Evolutionary conservation across 2,113 vertebrate species (phyloP).

Genomic region (Arvicanthis niloticus): DNA sequence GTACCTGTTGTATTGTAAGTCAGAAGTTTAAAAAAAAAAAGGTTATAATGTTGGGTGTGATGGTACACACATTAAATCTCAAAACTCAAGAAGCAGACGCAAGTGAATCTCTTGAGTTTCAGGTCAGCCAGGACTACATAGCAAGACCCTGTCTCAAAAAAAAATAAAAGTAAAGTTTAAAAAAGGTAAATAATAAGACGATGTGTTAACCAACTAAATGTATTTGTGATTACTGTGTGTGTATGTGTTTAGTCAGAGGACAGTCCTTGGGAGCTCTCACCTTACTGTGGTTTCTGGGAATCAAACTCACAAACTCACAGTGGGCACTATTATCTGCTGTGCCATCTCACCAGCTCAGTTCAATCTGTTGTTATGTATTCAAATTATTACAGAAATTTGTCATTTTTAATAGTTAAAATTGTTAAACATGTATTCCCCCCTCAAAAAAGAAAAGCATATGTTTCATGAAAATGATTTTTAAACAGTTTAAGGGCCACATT

Average conservation of each 20-base stretch:
- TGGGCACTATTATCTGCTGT: not conserved
- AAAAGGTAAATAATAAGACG: not conserved
- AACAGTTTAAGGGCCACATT: not conserved
- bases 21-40: not conserved
- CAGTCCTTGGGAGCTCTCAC: not conserved
- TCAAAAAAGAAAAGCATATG: not conserved
- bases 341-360: not conserved
- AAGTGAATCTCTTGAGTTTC: not conserved
- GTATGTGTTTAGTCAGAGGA: not conserved
- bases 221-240: not conserved
- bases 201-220: not conserved
- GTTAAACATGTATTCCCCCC: not conserved
- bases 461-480: not conserved
- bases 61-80: not conserved
- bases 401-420: not conserved
- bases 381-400: conserved; percentile 1
- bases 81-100: not conserved
- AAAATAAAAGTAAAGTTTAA: not conserved
- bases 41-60: not conserved
- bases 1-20: not conserved
- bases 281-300: not conserved
- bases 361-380: conserved; percentile 25
- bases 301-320: not conserved
- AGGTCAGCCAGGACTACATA: not conserved
- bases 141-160: not conserved